phyloP scores from a whole-genome alignment of 2,797 vertebrate species.

The Spatula clypeata region DNA sequence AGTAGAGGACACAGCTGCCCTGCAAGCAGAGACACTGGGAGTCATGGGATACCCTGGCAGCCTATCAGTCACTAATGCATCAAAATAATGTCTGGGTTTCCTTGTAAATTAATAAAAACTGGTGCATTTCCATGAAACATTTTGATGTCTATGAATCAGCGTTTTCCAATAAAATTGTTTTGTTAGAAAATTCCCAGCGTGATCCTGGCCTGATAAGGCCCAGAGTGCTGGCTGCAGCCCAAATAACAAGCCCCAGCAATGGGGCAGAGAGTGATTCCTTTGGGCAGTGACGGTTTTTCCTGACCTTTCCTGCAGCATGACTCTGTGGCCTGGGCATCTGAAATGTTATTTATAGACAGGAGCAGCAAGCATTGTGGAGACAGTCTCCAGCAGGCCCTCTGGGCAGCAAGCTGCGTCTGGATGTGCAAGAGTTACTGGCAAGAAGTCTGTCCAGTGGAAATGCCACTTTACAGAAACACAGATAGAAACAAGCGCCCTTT shows the following conservation, averaged over 20 bases:
- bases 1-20: slow-evolving; percentile 15
- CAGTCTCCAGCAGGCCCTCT: slow-evolving; percentile 44
- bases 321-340: slow-evolving; percentile 63
- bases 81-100: slow-evolving; percentile 55
- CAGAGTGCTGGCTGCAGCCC: neutral
- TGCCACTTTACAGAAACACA: neutral
- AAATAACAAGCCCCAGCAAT: neutral
- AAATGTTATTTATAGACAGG: slow-evolving; percentile 74
- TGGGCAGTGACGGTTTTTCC: neutral
- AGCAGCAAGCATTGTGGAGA: slow-evolving; percentile 46
- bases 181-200: slow-evolving; percentile 44
- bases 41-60: slow-evolving; percentile 62
- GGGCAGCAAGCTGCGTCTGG: slow-evolving; percentile 6
- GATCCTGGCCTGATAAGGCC: slow-evolving; percentile 34
- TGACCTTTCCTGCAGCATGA: slow-evolving; percentile 71
- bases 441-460: slow-evolving; percentile 9
- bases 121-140: slow-evolving; percentile 45
- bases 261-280: slow-evolving; percentile 17
- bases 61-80: neutral
- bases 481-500: neutral
- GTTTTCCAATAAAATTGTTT: slow-evolving; percentile 57
- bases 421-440: neutral
- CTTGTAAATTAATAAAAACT: slow-evolving; percentile 61
- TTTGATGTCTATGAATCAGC: slow-evolving; percentile 69
- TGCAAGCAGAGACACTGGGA: slow-evolving; percentile 10